These are phyloP conservation scores for Heterodera filipjevi DNA, from an alignment of 2,888 invertebrate species.

Conservation along the genomic window DNA sequence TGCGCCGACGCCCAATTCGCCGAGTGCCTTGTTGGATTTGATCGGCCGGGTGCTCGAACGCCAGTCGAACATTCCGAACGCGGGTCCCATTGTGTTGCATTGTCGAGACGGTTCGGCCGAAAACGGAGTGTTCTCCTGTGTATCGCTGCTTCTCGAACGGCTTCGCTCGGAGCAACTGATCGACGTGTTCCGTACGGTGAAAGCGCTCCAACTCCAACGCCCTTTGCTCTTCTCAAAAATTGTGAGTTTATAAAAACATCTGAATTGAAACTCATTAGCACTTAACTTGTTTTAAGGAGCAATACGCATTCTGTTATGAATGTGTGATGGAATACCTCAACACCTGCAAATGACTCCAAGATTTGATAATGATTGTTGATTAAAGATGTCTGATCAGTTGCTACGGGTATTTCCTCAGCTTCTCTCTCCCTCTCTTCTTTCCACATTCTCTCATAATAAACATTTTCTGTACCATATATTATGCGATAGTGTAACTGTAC, in stretches of 20 bases:
- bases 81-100: constrained; percentile 83
- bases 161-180: constrained; percentile 61
- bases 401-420: background rate
- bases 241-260: constrained; percentile 35
- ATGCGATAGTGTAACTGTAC: too few relatives aligned
- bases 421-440: too few relatives aligned
- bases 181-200: constrained; percentile 60
- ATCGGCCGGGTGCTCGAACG: constrained; percentile 73
- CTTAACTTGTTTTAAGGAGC: constrained; percentile 66
- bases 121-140: constrained; percentile 56
- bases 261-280: background rate
- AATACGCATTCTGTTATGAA: constrained; percentile 68
- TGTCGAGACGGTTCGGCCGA: constrained; percentile 72
- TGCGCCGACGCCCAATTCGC: constrained; percentile 46
- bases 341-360: constrained; percentile 15
- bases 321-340: constrained; percentile 66
- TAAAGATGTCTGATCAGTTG: background rate
- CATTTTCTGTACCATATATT: too few relatives aligned
- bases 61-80: constrained; percentile 68
- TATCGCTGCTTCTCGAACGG: constrained; percentile 61
- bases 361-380: too few relatives aligned
- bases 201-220: constrained; percentile 43
- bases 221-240: constrained; percentile 43
- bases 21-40: constrained; percentile 68
- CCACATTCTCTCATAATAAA: too few relatives aligned